A percentile compares a stretch with the other conserved stretches of the same genome.
These are phyloP conservation scores for Hermaeophaga mercurialis DNA, from an alignment of 2,888 invertebrate species.

Conservation along the genomic window DNA sequence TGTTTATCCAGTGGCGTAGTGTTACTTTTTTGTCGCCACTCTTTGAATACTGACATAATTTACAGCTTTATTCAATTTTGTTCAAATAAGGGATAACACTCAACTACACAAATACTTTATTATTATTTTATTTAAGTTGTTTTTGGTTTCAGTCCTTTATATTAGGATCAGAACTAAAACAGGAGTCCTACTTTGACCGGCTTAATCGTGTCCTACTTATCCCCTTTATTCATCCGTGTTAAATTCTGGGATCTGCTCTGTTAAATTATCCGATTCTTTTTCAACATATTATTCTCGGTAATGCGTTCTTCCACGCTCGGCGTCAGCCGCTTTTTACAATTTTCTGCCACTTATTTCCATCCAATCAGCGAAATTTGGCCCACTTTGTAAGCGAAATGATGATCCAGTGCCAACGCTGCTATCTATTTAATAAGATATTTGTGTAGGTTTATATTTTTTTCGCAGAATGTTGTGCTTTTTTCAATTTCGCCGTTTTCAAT, in stretches of 20 bases:
- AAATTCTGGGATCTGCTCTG: slow-evolving; percentile 42
- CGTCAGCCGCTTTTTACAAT: slow-evolving; percentile 30
- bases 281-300: slow-evolving; percentile 38
- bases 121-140: no score
- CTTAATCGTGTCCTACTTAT: slow-evolving; percentile 49
- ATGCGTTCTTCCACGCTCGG: slow-evolving; percentile 31
- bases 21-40: no score
- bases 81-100: no score
- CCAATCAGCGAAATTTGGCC: slow-evolving; percentile 27
- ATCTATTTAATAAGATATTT: slow-evolving; percentile 21
- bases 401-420: slow-evolving; percentile 6
- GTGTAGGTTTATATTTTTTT: slow-evolving; percentile 14
- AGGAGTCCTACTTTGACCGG: slow-evolving; percentile 43
- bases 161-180: no score
- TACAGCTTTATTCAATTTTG: no score
- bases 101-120: no score
- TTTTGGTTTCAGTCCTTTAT: no score
- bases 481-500: no score
- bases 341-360: slow-evolving; percentile 33
- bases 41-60: no score
- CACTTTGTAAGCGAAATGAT: slow-evolving; percentile 24
- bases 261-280: slow-evolving; percentile 40
- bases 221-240: slow-evolving; percentile 51
- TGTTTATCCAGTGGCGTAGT: no score
- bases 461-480: no score